Conservation (phyloP, 2,113 vertebrate genomes). For the Leptodactylus fuscus region DNA sequence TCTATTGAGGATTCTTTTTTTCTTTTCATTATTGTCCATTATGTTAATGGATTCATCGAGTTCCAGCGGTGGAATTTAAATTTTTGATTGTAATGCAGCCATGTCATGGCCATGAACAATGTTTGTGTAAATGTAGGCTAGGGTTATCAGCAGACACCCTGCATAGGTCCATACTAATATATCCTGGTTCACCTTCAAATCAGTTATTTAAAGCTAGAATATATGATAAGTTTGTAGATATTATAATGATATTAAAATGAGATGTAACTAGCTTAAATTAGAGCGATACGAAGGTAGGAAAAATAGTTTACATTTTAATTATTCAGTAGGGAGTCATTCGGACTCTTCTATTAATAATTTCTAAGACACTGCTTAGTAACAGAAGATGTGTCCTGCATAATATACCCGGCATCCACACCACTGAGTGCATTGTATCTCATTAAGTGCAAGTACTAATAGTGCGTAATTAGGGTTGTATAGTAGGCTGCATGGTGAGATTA, state of each 20-base stretch:
- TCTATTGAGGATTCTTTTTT: too few relatives aligned
- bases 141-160: too few relatives aligned
- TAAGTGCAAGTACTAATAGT: background rate
- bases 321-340: background rate
- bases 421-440: background rate
- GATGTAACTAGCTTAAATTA: background rate
- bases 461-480: background rate
- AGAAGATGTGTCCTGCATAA: background rate
- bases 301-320: background rate
- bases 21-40: too few relatives aligned
- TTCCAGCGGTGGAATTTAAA: too few relatives aligned
- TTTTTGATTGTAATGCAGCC: too few relatives aligned
- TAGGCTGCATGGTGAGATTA: background rate
- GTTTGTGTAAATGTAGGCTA: too few relatives aligned
- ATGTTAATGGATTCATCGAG: too few relatives aligned
- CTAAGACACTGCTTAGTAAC: background rate
- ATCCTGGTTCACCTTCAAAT: background rate
- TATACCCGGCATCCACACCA: background rate
- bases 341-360: background rate
- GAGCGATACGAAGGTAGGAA: background rate
- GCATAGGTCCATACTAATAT: too few relatives aligned
- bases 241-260: background rate
- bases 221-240: background rate
- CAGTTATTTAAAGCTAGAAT: background rate
- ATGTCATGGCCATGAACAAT: too few relatives aligned